phyloP scores from a whole-genome alignment of 2,797 vertebrate genomes.

The Channallabes apus region DNA sequence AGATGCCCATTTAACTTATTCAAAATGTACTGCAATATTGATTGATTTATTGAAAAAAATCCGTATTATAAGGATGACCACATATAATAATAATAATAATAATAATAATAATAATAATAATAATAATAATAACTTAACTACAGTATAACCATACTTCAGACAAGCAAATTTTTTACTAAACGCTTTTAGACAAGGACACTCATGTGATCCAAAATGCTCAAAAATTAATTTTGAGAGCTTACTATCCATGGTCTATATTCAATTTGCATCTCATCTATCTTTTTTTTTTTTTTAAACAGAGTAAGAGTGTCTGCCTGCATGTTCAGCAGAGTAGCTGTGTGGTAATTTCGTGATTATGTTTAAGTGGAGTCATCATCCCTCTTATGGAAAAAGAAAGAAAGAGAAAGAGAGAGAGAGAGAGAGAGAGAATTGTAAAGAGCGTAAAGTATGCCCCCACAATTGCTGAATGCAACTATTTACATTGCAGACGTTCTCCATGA shows the following conservation, averaged over 20 bases:
- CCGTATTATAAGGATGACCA: neutral
- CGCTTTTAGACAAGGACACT: neutral
- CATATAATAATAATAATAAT: neutral
- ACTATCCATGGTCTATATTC: conserved; percentile 2
- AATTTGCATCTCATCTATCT: neutral
- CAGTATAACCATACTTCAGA: too few species aligned
- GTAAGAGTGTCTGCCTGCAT: neutral
- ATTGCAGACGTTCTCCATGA: neutral
- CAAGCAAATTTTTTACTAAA: neutral
- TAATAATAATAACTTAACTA: too few species aligned
- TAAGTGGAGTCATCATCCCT: conserved; percentile 39
- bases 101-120: too few species aligned
- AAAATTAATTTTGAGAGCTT: neutral
- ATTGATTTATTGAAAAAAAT: too few species aligned
- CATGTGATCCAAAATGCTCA: neutral
- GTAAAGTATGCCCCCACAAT: neutral
- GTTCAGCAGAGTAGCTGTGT: conserved; percentile 20
- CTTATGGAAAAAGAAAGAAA: conserved; percentile 8
- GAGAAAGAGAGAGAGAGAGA: neutral
- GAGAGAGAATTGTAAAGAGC: conserved; percentile 1
- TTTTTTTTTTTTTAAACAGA: neutral
- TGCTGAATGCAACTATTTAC: conserved; percentile 4
- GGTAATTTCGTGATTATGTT: conserved; percentile 31
- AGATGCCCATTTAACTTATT: too few species aligned
- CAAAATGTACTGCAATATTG: too few species aligned